A percentile compares a stretch with the other conserved stretches of the same genome.
These are phyloP conservation scores for Zosterops japonicus DNA, from an alignment of 2,113 vertebrate genomes.

Conservation along the genomic window DNA sequence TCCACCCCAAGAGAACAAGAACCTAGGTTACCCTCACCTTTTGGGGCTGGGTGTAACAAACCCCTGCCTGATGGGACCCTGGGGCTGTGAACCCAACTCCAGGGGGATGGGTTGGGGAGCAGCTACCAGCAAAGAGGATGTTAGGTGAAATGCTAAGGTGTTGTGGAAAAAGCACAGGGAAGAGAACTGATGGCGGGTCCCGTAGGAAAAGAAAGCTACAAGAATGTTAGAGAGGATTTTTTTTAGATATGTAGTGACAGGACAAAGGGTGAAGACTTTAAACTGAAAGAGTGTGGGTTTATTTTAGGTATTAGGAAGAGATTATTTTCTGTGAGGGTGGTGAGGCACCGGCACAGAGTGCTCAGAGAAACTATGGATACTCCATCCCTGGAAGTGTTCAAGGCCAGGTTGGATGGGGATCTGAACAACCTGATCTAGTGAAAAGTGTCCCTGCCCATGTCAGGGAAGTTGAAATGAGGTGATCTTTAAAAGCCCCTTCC, in stretches of 20 bases:
- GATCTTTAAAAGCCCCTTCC: not conserved
- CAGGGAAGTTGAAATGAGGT: not conserved
- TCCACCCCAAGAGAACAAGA: not conserved
- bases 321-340: not conserved
- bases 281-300: not conserved
- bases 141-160: not conserved
- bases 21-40: not conserved
- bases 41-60: not conserved
- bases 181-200: not conserved
- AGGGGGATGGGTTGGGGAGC: not conserved
- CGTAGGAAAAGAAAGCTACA: not conserved
- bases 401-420: not conserved
- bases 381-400: not conserved
- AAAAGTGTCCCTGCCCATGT: not conserved
- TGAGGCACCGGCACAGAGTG: not conserved
- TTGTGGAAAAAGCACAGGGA: not conserved
- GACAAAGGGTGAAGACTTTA: not conserved
- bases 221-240: not conserved
- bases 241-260: not conserved
- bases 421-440: not conserved
- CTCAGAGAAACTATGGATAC: not conserved
- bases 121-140: not conserved
- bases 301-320: not conserved
- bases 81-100: not conserved
- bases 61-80: fast-evolving